Conservation (phyloP, 2,113 vertebrate species). For the Gopherus evgoodei region DNA sequence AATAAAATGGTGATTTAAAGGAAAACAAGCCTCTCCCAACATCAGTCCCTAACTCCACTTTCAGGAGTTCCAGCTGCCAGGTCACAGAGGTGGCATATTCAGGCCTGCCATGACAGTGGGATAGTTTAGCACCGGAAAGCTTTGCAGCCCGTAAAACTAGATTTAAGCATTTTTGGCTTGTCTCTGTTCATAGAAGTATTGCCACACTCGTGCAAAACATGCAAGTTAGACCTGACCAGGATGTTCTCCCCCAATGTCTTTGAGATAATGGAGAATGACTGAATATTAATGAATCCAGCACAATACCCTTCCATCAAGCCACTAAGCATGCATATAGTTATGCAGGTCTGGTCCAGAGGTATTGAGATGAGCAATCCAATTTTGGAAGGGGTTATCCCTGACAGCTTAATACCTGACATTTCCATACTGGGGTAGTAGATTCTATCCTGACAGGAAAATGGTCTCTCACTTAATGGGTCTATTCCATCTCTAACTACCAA, state of each 20-base stretch:
- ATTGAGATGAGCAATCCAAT: slow-evolving; percentile 56
- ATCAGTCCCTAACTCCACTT: neutral
- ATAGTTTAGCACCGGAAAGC: neutral
- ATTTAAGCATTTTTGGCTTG: neutral
- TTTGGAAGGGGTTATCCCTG: slow-evolving; percentile 58
- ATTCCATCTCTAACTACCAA: slow-evolving; percentile 56
- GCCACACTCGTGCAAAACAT: neutral
- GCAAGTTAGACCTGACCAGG: neutral
- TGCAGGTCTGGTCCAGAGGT: neutral
- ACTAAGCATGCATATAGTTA: neutral
- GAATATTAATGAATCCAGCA: neutral
- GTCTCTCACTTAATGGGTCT: slow-evolving; percentile 35
- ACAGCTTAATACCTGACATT: slow-evolving; percentile 55
- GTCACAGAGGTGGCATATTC: neutral
- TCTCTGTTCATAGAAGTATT: neutral
- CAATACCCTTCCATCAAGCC: neutral
- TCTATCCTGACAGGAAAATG: slow-evolving; percentile 64
- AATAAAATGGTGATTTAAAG: neutral
- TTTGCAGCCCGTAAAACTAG: neutral
- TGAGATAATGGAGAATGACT: neutral
- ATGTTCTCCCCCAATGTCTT: no score
- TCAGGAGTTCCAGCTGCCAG: neutral
- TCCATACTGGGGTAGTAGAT: slow-evolving; percentile 47
- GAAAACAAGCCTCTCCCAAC: neutral
- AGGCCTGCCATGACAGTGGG: neutral